Conservation (phyloP, 2,113 vertebrate species). For the Emydura subglobosa region DNA sequence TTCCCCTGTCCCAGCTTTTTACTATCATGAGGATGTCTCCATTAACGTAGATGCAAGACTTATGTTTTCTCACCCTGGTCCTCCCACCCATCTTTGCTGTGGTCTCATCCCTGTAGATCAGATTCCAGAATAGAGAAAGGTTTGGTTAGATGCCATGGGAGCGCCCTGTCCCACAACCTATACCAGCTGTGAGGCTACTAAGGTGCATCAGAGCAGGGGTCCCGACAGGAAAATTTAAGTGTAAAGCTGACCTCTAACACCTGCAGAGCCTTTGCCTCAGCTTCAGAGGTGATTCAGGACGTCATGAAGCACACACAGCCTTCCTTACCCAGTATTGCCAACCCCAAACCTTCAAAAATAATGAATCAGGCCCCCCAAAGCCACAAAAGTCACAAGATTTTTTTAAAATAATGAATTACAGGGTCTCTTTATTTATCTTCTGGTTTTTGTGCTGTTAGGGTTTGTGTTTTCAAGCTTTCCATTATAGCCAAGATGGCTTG, state of each 20-base stretch:
- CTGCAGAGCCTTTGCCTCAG: not conserved
- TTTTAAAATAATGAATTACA: not conserved
- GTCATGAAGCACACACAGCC: not conserved
- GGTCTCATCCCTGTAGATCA: not conserved
- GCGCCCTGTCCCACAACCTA: fast-evolving
- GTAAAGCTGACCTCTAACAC: not conserved
- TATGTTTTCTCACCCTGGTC: not conserved
- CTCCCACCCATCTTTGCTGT: not conserved
- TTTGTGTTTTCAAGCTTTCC: not conserved
- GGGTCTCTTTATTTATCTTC: not conserved
- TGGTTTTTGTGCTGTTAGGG: not conserved
- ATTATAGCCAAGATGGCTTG: not conserved
- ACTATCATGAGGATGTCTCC: not conserved
- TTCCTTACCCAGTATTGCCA: not conserved
- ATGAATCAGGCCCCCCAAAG: not conserved
- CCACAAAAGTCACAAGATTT: not conserved
- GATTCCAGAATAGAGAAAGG: not conserved
- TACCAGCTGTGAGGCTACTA: not conserved
- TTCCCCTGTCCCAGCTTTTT: not conserved
- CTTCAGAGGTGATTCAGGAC: not conserved
- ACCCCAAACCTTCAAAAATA: slow-evolving; percentile 14
- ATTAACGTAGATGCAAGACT: not conserved
- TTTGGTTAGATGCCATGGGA: not conserved
- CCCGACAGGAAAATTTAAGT: slow-evolving; percentile 1
- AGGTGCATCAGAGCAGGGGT: not conserved